Conservation (phyloP, 1,140 invertebrate species). For the Drosophila erecta region DNA sequence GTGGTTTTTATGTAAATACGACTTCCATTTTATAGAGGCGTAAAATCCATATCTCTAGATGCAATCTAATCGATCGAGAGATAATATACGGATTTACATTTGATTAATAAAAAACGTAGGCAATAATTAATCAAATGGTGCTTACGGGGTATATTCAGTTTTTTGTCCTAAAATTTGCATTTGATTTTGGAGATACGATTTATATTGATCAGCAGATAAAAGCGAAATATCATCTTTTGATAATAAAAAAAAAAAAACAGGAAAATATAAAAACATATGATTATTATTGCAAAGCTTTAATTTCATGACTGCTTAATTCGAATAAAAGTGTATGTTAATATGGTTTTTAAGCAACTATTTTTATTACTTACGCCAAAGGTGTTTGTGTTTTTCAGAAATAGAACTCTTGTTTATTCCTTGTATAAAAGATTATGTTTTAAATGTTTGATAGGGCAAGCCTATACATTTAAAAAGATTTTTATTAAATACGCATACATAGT, state of each 20-base stretch:
- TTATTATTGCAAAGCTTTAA: neutral
- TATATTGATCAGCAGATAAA: neutral
- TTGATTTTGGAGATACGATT: neutral
- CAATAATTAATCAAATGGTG: conserved; percentile 17
- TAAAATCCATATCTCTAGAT: conserved; percentile 7
- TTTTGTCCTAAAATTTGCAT: conserved; percentile 5
- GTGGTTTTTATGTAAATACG: conserved; percentile 19
- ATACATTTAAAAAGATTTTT: neutral
- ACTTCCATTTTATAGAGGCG: conserved; percentile 10
- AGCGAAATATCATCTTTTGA: neutral
- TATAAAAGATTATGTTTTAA: neutral
- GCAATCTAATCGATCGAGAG: conserved; percentile 13
- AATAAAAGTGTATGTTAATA: neutral
- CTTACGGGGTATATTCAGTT: neutral
- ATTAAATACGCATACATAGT: neutral
- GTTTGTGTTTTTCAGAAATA: neutral
- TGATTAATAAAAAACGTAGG: conserved; percentile 16
- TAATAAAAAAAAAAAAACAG: neutral
- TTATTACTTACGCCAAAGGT: neutral
- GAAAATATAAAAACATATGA: too few relatives aligned
- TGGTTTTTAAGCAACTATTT: neutral
- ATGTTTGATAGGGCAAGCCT: neutral
- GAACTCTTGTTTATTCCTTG: neutral
- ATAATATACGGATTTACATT: conserved; percentile 11
- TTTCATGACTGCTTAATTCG: neutral